phyloP scores from a whole-genome alignment of 2,113 vertebrate species.

The Xiphias gladius region DNA sequence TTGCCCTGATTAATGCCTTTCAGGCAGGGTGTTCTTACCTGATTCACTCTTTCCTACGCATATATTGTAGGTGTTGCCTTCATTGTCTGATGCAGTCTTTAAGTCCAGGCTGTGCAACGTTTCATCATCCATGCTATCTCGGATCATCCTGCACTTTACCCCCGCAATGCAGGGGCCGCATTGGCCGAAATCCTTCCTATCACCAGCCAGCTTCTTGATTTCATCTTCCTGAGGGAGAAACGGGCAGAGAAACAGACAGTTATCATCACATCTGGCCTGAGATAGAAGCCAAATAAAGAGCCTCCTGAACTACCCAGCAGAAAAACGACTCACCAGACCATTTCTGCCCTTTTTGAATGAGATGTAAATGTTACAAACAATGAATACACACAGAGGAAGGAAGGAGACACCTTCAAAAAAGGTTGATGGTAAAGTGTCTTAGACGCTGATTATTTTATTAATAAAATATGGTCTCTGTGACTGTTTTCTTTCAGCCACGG shows the following conservation, averaged over 20 bases:
- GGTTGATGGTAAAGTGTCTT: too few species aligned
- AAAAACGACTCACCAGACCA: too few species aligned
- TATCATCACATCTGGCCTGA: neutral
- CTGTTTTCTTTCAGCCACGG: too few species aligned
- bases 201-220: fast-evolving
- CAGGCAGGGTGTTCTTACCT: neutral
- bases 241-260: neutral
- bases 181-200: neutral
- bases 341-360: too few species aligned
- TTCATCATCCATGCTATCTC: fast-evolving
- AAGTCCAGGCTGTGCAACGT: fast-evolving
- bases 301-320: too few species aligned
- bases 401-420: too few species aligned
- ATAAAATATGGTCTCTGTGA: too few species aligned
- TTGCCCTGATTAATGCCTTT: too few species aligned
- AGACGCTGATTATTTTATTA: too few species aligned
- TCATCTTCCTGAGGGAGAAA: neutral
- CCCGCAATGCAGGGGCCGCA: neutral
- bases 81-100: neutral
- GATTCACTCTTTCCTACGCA: fast-evolving
- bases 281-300: too few species aligned
- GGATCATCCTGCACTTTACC: conserved; percentile 1
- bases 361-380: too few species aligned
- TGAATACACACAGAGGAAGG: too few species aligned
- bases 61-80: fast-evolving